Evolutionary conservation across 2,888 invertebrate species (phyloP), one percentile per base, ranked within the genome.

Genomic region (Acrobeloides nanus): DNA sequence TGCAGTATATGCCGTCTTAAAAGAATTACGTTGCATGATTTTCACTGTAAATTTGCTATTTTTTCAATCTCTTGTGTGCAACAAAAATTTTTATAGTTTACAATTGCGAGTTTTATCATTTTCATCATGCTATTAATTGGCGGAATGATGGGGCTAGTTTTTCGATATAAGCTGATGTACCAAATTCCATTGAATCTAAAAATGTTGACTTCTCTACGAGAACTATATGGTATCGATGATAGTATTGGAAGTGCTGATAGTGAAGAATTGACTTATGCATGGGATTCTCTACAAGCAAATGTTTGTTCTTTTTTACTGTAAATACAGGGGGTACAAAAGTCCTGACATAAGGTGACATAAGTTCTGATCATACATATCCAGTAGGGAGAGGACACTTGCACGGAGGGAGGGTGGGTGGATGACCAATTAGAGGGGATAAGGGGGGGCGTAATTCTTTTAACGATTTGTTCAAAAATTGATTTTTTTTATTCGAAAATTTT

Each of bases 61-160:
- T 26, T 23, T 7, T 7, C 44, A 42, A 7, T 15, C 41, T n/a
- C 23, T 18, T 15, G 17, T 17, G 7, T 3, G 31, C 7, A 25
- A 23, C 21, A n/a, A 12, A 15, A 29, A 33, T 6, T 17, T 64
- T 68, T n/a, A n/a, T n/a, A 71, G 71, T 69, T 59, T 40, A 55
- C 67, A 6, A 61, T 69, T 20, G 62, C 68, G 8, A 62, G 61
- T 7, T 39, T 61, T 8, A 61, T 72, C 10, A 62, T 72, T 27
- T 65, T 64, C 31, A 53, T 71, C 12, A 70, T 72, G 68, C 48
- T 72, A 8, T 53, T 66, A 29, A 61, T 72, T 39, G 72, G 68
- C 21, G 72, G 72, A 15, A 50, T 69, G 15, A 72, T 72, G 62
- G 72, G 72, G 26, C 62, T 70, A 29, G 72, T 72, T n/a, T 72